phyloP scores from a whole-genome alignment of 2,888 invertebrate genomes.

The Ochropleura plecta region DNA sequence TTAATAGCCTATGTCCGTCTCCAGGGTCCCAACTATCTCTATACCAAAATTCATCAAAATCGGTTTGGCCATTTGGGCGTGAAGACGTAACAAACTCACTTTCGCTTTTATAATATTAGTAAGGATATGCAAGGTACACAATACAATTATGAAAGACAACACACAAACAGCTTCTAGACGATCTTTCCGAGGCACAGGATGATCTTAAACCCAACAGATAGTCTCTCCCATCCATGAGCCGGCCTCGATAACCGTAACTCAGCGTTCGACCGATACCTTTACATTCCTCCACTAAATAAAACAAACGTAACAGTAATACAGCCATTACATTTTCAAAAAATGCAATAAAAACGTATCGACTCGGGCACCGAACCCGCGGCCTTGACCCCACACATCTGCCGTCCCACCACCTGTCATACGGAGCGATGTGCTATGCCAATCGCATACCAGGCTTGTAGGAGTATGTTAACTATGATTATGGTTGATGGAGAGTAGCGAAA shows the following conservation, averaged over 20 bases:
- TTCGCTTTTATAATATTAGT: too few species aligned
- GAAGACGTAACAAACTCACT: too few species aligned
- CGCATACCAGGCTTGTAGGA: conserved; percentile 19
- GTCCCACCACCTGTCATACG: conserved; percentile 70
- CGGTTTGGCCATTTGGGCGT: too few species aligned
- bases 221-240: neutral
- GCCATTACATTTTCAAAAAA: conserved; percentile 31
- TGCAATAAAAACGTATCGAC: conserved; percentile 51
- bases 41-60: too few species aligned
- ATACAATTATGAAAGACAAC: too few species aligned
- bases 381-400: conserved; percentile 68
- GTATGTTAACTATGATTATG: conserved; percentile 28
- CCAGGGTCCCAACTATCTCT: too few species aligned
- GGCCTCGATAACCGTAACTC: neutral
- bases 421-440: conserved; percentile 19
- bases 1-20: too few species aligned
- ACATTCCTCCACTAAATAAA: neutral
- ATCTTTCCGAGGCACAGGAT: neutral
- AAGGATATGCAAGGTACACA: too few species aligned
- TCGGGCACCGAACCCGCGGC: conserved; percentile 64
- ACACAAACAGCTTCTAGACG: neutral
- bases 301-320: neutral
- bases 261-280: neutral
- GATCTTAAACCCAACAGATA: neutral
- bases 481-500: neutral